phyloP scores from a whole-genome alignment of 1,140 invertebrate species.

The Drosophila littoralis region DNA sequence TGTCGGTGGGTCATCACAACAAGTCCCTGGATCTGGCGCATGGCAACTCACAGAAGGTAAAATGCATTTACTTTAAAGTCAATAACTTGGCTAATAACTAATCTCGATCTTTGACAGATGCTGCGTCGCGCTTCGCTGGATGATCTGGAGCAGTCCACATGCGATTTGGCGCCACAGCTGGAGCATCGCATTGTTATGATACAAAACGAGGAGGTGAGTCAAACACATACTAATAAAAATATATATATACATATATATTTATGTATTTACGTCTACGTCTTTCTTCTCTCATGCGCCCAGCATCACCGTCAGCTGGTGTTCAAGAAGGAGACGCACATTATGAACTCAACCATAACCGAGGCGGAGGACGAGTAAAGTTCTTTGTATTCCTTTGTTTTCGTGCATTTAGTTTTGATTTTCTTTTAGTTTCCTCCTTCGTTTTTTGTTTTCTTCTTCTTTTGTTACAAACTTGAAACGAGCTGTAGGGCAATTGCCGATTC shows the following conservation, averaged over 20 bases:
- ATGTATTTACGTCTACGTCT: too few species aligned
- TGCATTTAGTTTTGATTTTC: slow-evolving; percentile 63
- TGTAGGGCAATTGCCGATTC: slow-evolving; percentile 42
- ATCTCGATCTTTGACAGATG: slow-evolving; percentile 56
- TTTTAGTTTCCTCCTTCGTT: slow-evolving; percentile 24
- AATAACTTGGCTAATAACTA: not conserved
- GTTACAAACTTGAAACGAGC: slow-evolving; percentile 51
- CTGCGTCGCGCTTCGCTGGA: slow-evolving; percentile 89
- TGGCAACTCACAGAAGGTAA: slow-evolving; percentile 75
- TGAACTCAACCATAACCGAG: slow-evolving; percentile 80
- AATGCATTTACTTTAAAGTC: not conserved
- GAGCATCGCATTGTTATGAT: slow-evolving; percentile 91
- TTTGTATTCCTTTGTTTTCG: slow-evolving; percentile 20
- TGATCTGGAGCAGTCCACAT: slow-evolving; percentile 90
- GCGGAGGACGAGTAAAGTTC: slow-evolving; percentile 81
- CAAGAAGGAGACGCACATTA: slow-evolving; percentile 76
- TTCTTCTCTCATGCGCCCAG: slow-evolving; percentile 17
- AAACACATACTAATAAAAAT: not conserved
- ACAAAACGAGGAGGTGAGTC: slow-evolving; percentile 88
- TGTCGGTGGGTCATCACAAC: slow-evolving; percentile 73
- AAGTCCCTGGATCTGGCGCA: slow-evolving; percentile 73
- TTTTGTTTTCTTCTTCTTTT: slow-evolving; percentile 30
- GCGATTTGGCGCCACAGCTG: slow-evolving; percentile 89
- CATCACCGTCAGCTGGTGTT: slow-evolving; percentile 77
- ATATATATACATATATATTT: not conserved